These are phyloP conservation scores for Sminthurides aquaticus DNA, from an alignment of 2,888 invertebrate species.

Conservation along the genomic window DNA sequence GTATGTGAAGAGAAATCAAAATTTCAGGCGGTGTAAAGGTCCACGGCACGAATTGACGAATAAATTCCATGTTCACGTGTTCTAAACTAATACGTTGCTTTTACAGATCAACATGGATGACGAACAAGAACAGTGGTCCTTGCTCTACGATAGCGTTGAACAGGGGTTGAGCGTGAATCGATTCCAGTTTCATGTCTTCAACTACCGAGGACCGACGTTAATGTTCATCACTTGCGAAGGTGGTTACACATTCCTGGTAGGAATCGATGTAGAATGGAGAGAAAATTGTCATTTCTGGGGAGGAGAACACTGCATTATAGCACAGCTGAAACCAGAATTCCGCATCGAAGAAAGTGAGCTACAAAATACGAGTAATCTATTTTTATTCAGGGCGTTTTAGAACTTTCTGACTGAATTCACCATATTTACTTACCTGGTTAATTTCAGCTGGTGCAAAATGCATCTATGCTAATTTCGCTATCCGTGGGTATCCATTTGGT, in stretches of 20 bases:
- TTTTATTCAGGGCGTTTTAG: too few species aligned
- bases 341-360: constrained; percentile 50
- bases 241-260: constrained; percentile 66
- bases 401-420: neutral
- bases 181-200: constrained; percentile 77
- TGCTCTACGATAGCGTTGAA: constrained; percentile 72
- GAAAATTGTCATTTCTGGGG: constrained; percentile 81
- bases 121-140: constrained; percentile 58
- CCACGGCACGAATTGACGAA: too few species aligned
- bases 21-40: too few species aligned
- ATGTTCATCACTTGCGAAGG: constrained; percentile 53
- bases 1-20: too few species aligned
- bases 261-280: constrained; percentile 72
- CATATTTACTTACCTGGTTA: neutral
- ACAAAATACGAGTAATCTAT: neutral
- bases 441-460: constrained; percentile 57
- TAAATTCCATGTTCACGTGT: too few species aligned
- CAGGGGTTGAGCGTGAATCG: constrained; percentile 65
- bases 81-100: too few species aligned
- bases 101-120: constrained; percentile 6
- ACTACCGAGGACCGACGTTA: constrained; percentile 59
- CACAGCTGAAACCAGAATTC: constrained; percentile 60
- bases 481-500: constrained; percentile 77
- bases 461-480: constrained; percentile 72
- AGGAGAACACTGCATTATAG: constrained; percentile 64